Evolutionary conservation across 2,888 invertebrate genomes (phyloP).

Genomic region (Drosophila histrio): DNA sequence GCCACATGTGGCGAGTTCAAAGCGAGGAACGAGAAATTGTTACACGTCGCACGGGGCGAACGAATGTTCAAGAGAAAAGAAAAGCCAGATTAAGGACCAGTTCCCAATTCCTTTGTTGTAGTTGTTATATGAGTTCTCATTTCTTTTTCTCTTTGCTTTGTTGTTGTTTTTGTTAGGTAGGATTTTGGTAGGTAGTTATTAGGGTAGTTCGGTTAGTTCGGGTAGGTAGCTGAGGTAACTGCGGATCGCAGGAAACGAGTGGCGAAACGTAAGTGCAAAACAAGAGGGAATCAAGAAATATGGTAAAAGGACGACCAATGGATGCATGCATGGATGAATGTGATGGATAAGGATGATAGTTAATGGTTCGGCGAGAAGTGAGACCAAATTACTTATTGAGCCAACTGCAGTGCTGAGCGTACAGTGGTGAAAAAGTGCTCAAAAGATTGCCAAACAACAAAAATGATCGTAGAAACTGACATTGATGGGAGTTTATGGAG

Average conservation of each 20-base stretch:
- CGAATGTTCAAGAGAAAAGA: slow-evolving; percentile 45
- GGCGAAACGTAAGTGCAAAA: slow-evolving; percentile 49
- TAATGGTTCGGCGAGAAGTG: slow-evolving; percentile 1
- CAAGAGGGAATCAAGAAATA: slow-evolving; percentile 49
- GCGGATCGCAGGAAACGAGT: slow-evolving; percentile 46
- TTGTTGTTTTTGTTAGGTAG: slow-evolving; percentile 25
- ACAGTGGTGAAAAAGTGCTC: slow-evolving; percentile 29
- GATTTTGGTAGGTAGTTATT: slow-evolving; percentile 2
- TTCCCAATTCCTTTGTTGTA: slow-evolving; percentile 65
- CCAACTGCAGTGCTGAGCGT: neutral
- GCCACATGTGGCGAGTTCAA: slow-evolving; percentile 36
- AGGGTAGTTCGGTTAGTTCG: slow-evolving; percentile 50
- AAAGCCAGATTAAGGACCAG: slow-evolving; percentile 75
- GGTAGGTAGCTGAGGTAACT: slow-evolving; percentile 44
- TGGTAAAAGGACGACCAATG: slow-evolving; percentile 5
- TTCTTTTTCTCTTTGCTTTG: slow-evolving; percentile 11
- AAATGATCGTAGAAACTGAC: neutral
- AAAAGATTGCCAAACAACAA: neutral
- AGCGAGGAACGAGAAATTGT: slow-evolving; percentile 55
- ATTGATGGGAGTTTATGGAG: neutral
- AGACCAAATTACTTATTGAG: slow-evolving; percentile 13
- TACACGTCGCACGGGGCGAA: slow-evolving; percentile 52
- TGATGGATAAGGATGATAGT: slow-evolving; percentile 2
- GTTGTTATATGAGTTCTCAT: slow-evolving; percentile 47
- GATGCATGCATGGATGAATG: neutral